Evolutionary conservation across 2,113 vertebrate genomes (phyloP).

Genomic region (Motacilla alba): DNA sequence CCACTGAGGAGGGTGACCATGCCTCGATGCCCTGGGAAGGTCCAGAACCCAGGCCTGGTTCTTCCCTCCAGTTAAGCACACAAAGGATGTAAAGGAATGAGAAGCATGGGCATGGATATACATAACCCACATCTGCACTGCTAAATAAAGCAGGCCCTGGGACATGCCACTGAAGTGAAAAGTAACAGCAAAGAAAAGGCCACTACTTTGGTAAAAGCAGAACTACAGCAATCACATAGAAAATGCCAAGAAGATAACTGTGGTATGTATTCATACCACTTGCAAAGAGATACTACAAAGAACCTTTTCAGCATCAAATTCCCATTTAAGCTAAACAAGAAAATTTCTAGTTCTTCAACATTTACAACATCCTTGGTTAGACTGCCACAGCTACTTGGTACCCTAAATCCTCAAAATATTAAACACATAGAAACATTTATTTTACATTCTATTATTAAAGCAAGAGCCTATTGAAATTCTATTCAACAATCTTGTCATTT

Average conservation of each 20-base stretch:
- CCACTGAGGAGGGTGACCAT: not conserved
- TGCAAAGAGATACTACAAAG: not conserved
- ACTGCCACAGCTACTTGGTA: not conserved
- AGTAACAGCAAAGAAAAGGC: not conserved
- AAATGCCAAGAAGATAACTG: not conserved
- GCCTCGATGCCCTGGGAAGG: not conserved
- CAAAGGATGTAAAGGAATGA: not conserved
- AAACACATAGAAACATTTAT: not conserved
- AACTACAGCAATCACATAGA: not conserved
- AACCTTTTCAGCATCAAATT: not conserved
- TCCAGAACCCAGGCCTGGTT: not conserved
- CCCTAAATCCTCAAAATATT: not conserved
- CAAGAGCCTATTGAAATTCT: not conserved
- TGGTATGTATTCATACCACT: rapidly evolving
- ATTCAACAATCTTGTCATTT: not conserved
- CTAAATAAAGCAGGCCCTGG: not conserved
- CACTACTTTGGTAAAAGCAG: not conserved
- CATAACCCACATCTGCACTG: not conserved
- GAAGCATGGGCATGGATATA: rapidly evolving
- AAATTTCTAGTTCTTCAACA: not conserved
- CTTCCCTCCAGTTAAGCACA: not conserved
- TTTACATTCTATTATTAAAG: not conserved
- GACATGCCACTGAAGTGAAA: not conserved
- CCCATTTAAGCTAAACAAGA: not conserved
- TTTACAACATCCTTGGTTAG: not conserved